Base-by-base conservation (phyloP, 2,113 vertebrate genomes). In the Antechinus stuartii region DNA sequence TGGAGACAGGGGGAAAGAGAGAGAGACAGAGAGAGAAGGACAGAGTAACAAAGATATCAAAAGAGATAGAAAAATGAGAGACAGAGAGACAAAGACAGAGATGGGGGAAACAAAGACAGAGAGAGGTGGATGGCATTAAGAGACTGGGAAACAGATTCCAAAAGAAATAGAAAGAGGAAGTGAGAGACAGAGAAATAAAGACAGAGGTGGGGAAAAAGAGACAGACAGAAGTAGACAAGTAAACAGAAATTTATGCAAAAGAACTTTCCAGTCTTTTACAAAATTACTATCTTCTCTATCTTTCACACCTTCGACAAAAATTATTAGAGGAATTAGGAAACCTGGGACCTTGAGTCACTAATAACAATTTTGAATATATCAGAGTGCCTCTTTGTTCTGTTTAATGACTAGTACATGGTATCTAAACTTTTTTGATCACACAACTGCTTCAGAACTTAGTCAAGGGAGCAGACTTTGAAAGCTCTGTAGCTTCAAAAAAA, bases 291-390 rank as follows among this genome's bases (percentile, higher is more conserved):
- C 35, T 47, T 12, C 26, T 90, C 52, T 25, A 52, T 1, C 35
- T 55, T 55, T 56, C 94, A 3, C 35, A 42, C 92, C 54, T 47
- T 35, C 6, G 8, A 52, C 90, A 92, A 56, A 92, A 91, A 47
- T 35, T 49, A 22, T 89, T 92, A 90, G 91, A 92, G 52, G 47
- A 95, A 92, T 90, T 90, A 84, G 9, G 46, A 94, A 89, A 2
- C 46, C 49, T 26, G 46, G 35, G 55, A 84, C 14, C 52, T 49
- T 24, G 35, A 90, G 50, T 90, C 0, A 50, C n/a, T 55, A 90
- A 91, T 76, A 94, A 3, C 68, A 19, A 91, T 50, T 95, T 94
- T 92, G 49, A 54, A 90, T 89, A 49, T 50, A 84, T 76, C 11
- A 25, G 3, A 8, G 27, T 22, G 10, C 49, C 9, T 95, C 55